A percentile compares a stretch with the other conserved stretches of the same genome.
Evolutionary conservation across 2,797 vertebrate species (phyloP).

Genomic region (Crax fasciolata): DNA sequence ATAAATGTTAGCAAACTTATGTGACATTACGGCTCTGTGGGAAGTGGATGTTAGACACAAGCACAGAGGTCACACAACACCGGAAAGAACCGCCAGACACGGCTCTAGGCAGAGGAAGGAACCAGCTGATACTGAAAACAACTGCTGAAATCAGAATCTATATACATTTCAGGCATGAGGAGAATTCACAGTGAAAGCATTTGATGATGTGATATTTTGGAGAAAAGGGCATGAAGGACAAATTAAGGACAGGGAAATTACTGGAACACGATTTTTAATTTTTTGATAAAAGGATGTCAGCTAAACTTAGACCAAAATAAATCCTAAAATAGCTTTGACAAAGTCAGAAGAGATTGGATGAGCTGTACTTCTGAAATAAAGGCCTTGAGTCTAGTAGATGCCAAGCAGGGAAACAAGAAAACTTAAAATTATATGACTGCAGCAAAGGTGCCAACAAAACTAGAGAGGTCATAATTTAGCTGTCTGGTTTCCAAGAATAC

Average conservation of each 20-base stretch:
- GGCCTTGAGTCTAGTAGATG: neutral
- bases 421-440: slow-evolving; percentile 17
- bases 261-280: neutral
- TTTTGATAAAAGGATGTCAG: neutral
- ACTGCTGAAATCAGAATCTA: slow-evolving; percentile 38
- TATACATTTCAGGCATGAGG: neutral
- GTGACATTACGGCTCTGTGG: neutral
- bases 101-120: neutral
- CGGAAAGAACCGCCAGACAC: neutral
- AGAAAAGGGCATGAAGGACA: neutral
- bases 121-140: slow-evolving; percentile 53
- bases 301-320: neutral
- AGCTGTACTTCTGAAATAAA: neutral
- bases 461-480: slow-evolving; percentile 47
- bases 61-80: neutral
- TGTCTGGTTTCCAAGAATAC: slow-evolving; percentile 40
- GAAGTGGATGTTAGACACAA: slow-evolving; percentile 18
- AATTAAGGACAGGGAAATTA: neutral
- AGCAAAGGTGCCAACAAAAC: slow-evolving; percentile 48
- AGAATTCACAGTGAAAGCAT: slow-evolving; percentile 31
- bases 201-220: neutral
- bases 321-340: neutral
- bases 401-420: slow-evolving; percentile 28
- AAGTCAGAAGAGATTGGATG: neutral
- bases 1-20: neutral